Base-by-base conservation (phyloP, 2,888 invertebrate genomes). In the Erpobdella octoculata region DNA sequence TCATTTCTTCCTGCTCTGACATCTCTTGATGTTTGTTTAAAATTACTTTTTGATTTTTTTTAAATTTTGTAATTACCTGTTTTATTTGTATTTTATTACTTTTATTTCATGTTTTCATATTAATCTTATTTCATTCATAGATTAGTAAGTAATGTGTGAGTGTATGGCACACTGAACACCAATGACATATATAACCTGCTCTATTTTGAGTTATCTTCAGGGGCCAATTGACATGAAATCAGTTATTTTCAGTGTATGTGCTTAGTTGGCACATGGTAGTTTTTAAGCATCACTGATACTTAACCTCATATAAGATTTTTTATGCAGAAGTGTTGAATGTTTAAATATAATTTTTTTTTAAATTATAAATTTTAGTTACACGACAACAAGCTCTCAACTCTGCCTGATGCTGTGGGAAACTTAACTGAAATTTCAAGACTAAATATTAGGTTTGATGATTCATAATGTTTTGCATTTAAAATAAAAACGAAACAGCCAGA, bases 321-420 rank as follows among this genome's bases (percentile, higher is more conserved):
- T 3, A 46, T 46, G 2, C 21, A 46, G 21, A 53, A 53, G 15
- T 53, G 1, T 53, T 53, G 21, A 8, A 53, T 53, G 53, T 18
- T 53, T n/a, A 53, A n/a, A n/a, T n/a, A 5, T 33, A 15, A 6
- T 18, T 61, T 61, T 31, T 33, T 28, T 12, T 6, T 12, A 61
- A 33, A 31, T 61, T 61, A 18, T n/a, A n/a, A n/a, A n/a, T 62
- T 28, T 35, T 53, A 72, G 72, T 15, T 72, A 21, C 72, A 92
- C 84, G 90, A 92, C 82, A 93, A 94, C 85, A 88, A 88, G 64
- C 82, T 94, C 79, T 86, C 86, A 76, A 84, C 83, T 67, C 82
- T 93, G 74, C 92, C 93, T 8, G 80, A 86, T 41, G 89, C 90
- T 83, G 86, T 93, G 78, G 89, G 89, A 59, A 86, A 86, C 74